Conservation (phyloP, 2,797 vertebrate genomes). For the Thaleichthys pacificus region DNA sequence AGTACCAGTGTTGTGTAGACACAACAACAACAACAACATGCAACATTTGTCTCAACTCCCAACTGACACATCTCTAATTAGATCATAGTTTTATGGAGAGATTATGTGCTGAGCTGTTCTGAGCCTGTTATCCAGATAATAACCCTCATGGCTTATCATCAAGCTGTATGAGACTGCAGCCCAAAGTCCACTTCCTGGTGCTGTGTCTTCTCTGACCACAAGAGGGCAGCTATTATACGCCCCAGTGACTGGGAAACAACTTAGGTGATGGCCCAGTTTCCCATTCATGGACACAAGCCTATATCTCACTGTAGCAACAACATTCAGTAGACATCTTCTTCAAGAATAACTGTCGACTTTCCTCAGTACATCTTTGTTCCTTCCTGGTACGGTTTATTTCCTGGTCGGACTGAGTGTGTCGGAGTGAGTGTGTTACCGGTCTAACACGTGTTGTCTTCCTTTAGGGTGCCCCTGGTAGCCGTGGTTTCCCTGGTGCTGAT, state of each 20-base stretch:
- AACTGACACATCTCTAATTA: not conserved
- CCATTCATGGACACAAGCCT: too few relatives aligned
- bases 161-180: not conserved
- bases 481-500: constrained; percentile 93
- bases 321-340: too few relatives aligned
- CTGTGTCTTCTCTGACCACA: not conserved
- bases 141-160: not conserved
- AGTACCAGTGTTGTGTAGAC: too few relatives aligned
- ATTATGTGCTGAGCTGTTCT: not conserved
- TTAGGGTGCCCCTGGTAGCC: constrained; percentile 89
- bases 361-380: not conserved
- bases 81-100: not conserved
- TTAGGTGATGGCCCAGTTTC: too few relatives aligned
- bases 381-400: not conserved
- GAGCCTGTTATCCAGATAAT: not conserved
- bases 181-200: not conserved
- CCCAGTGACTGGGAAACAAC: too few relatives aligned
- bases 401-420: not conserved
- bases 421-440: constrained; percentile 14
- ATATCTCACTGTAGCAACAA: not conserved
- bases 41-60: not conserved
- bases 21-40: too few relatives aligned
- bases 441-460: constrained; percentile 26
- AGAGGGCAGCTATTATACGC: not conserved
- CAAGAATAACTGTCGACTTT: too few relatives aligned